phyloP scores from a whole-genome alignment of 2,888 invertebrate species.

The Lasioglossum malachurum region DNA sequence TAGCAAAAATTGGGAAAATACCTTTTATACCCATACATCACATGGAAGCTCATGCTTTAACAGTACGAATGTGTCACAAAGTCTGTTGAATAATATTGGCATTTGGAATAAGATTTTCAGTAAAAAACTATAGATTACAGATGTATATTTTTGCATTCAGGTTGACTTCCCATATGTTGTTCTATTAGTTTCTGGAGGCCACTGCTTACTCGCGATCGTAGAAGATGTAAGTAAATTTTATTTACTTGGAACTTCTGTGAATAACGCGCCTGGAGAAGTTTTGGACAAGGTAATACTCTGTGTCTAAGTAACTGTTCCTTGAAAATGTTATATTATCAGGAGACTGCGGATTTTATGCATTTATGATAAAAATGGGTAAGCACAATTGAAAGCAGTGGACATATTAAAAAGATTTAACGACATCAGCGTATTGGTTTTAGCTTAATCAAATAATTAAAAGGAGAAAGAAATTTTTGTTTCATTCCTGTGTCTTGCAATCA shows the following conservation, averaged over 20 bases:
- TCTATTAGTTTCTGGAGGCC: conserved; percentile 96
- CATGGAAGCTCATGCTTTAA: conserved; percentile 99
- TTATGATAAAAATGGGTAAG: too few relatives aligned
- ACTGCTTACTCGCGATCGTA: conserved; percentile 93
- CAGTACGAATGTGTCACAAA: conserved; percentile 90
- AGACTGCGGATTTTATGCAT: too few relatives aligned
- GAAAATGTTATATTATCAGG: background rate
- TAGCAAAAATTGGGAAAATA: conserved; percentile 89
- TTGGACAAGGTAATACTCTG: conserved; percentile 92
- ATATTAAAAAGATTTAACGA: too few relatives aligned
- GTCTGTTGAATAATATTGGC: conserved; percentile 77
- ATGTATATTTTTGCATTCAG: conserved; percentile 72
- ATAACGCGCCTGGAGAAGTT: conserved; percentile 97
- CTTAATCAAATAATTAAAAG: too few relatives aligned
- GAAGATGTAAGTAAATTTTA: conserved; percentile 91
- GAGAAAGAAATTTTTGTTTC: too few relatives aligned
- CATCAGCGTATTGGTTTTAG: too few relatives aligned
- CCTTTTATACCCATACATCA: conserved; percentile 98
- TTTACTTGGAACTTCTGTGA: conserved; percentile 91
- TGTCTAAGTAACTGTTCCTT: background rate
- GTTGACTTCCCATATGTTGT: conserved; percentile 95
- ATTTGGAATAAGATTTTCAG: conserved; percentile 43
- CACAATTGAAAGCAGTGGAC: too few relatives aligned
- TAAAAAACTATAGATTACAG: background rate
- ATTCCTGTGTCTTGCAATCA: too few relatives aligned